phyloP scores from a whole-genome alignment of 1,140 invertebrate genomes.

The Theocolax elegans region DNA sequence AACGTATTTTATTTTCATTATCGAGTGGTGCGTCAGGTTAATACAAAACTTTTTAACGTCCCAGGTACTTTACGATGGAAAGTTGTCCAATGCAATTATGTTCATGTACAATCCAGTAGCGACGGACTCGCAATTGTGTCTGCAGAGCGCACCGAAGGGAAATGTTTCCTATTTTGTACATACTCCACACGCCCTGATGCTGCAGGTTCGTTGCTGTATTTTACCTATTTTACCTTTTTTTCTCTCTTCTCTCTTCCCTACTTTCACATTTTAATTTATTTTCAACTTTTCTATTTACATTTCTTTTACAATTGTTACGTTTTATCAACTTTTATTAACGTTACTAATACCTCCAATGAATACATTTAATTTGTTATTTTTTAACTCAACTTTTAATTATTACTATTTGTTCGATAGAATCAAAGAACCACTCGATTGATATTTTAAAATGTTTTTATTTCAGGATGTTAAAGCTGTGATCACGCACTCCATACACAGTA shows the following conservation, averaged over 20 bases:
- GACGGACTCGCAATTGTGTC: constrained; percentile 96
- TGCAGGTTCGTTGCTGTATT: constrained; percentile 78
- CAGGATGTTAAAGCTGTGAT: constrained; percentile 99
- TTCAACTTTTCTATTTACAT: constrained; percentile 51
- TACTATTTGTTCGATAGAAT: too few species aligned
- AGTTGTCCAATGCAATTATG: constrained; percentile 94
- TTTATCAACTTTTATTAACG: neutral
- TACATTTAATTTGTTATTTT: too few species aligned
- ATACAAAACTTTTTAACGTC: constrained; percentile 11
- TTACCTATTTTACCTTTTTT: neutral
- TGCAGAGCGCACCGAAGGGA: constrained; percentile 97
- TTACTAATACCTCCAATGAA: too few species aligned
- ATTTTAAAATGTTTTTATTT: constrained; percentile 52
- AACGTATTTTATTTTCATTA: too few species aligned
- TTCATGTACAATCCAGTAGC: constrained; percentile 99
- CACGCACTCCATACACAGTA: constrained; percentile 98
- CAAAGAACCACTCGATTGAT: too few species aligned
- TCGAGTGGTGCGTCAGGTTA: too few species aligned
- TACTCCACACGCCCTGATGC: constrained; percentile 98
- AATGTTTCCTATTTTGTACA: constrained; percentile 98
- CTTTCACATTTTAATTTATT: constrained; percentile 8
- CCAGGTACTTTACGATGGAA: constrained; percentile 97
- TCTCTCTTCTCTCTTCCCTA: constrained; percentile 52
- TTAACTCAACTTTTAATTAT: too few species aligned
- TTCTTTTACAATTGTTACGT: constrained; percentile 12